These are phyloP conservation scores for Caenorhabditis doughertyi DNA, from an alignment of 2,888 invertebrate genomes.

Conservation along the genomic window DNA sequence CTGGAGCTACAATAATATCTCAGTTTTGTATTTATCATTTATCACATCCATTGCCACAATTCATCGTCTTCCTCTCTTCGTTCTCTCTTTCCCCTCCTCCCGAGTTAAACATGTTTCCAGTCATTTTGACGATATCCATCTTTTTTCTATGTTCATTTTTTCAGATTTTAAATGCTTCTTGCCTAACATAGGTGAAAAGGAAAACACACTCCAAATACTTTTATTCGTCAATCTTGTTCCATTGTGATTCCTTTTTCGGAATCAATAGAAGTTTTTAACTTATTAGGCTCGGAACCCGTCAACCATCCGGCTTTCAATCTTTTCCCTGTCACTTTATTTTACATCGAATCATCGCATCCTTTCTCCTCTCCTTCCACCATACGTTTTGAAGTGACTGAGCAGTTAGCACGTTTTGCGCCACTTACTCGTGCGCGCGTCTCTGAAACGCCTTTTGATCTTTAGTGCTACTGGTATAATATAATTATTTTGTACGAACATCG, in stretches of 20 bases:
- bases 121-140: slow-evolving; percentile 40
- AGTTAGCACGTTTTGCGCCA: slow-evolving; percentile 51
- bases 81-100: slow-evolving; percentile 18
- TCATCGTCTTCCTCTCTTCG: not conserved
- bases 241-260: slow-evolving; percentile 10
- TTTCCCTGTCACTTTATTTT: slow-evolving; percentile 44
- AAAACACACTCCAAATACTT: not conserved
- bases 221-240: slow-evolving; percentile 24
- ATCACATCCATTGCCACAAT: not conserved
- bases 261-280: slow-evolving; percentile 32
- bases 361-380: not conserved
- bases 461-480: slow-evolving; percentile 68
- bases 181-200: slow-evolving; percentile 40
- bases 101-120: slow-evolving; percentile 46
- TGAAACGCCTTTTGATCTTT: slow-evolving; percentile 61
- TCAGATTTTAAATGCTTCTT: slow-evolving; percentile 55
- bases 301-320: not conserved
- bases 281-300: slow-evolving; percentile 19
- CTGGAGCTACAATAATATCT: slow-evolving; percentile 30
- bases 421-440: slow-evolving; percentile 4
- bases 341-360: slow-evolving; percentile 45
- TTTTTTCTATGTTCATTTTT: slow-evolving; percentile 21
- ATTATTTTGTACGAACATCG: slow-evolving; percentile 60
- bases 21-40: not conserved
- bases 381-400: slow-evolving; percentile 14